Evolutionary conservation across 2,888 invertebrate genomes (phyloP).

Genomic region (Alloscopus bannaensis): DNA sequence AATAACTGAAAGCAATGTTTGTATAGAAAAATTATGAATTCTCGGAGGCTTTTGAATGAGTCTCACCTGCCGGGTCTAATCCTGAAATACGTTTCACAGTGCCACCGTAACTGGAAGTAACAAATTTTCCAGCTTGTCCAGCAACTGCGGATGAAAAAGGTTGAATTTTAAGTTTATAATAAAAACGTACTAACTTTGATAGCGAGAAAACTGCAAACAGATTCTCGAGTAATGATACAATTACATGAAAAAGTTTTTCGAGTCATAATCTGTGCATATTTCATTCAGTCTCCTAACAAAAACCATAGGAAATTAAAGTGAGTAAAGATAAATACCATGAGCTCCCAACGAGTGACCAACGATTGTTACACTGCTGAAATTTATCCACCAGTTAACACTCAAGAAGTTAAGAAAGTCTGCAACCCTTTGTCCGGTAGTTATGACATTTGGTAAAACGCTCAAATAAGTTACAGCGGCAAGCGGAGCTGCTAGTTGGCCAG

Average conservation of each 20-base stretch:
- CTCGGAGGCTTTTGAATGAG: no score
- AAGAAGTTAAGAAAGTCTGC: conserved; percentile 56
- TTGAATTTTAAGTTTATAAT: background rate
- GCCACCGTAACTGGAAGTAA: background rate
- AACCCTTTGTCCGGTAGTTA: conserved; percentile 41
- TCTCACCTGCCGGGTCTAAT: conserved; percentile 33
- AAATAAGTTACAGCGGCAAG: conserved; percentile 16
- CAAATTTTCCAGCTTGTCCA: conserved; percentile 3
- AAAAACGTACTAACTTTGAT: background rate
- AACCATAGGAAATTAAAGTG: background rate
- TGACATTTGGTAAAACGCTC: conserved; percentile 41
- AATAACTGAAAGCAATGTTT: no score
- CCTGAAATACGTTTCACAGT: conserved; percentile 6
- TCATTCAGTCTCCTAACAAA: background rate
- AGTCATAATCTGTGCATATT: no score
- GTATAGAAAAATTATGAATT: no score
- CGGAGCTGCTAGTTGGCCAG: no score
- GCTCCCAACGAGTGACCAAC: conserved; percentile 57
- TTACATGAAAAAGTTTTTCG: no score
- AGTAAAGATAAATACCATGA: conserved; percentile 37
- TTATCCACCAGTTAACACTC: conserved; percentile 15
- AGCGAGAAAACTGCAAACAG: no score
- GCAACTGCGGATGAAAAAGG: conserved; percentile 11
- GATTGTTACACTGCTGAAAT: conserved; percentile 38
- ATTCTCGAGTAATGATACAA: no score